Percentiles rank a stretch among this genome's conserved stretches.
These are phyloP conservation scores for Dufourea novaeangliae DNA, from an alignment of 1,140 invertebrate species.

Conservation along the genomic window DNA sequence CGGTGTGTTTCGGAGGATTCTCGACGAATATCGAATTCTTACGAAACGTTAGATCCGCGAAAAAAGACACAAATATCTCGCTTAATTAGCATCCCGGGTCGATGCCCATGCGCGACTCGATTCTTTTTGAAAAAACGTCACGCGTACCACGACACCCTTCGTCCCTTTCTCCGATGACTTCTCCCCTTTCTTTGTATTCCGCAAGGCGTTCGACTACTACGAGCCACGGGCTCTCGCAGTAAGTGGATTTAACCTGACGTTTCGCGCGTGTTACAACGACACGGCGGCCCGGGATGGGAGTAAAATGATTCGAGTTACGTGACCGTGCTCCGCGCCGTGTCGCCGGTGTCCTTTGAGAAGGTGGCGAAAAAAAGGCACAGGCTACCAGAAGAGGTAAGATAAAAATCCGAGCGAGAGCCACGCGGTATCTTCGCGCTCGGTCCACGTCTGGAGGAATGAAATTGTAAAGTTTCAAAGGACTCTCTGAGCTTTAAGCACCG, in stretches of 20 bases:
- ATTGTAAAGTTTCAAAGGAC: constrained; percentile 74
- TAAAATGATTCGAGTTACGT: constrained; percentile 58
- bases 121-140: no score
- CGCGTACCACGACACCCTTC: no score
- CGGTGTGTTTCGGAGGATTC: no score
- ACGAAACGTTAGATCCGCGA: no score
- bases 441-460: constrained; percentile 70
- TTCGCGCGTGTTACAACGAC: background rate
- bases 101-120: no score
- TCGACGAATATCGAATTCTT: no score
- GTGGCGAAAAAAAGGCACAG: constrained; percentile 19
- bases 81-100: no score
- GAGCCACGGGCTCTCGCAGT: background rate
- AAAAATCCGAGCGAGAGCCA: constrained; percentile 54
- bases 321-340: constrained; percentile 25
- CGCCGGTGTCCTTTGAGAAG: constrained; percentile 35
- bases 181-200: background rate
- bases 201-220: background rate
- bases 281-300: background rate
- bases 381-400: constrained; percentile 33
- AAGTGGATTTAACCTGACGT: constrained; percentile 21
- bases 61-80: no score
- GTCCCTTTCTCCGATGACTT: background rate
- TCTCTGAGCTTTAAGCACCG: constrained; percentile 71
- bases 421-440: constrained; percentile 67